phyloP scores from a whole-genome alignment of 2,888 invertebrate species.

The Eupelmus urozonus region DNA sequence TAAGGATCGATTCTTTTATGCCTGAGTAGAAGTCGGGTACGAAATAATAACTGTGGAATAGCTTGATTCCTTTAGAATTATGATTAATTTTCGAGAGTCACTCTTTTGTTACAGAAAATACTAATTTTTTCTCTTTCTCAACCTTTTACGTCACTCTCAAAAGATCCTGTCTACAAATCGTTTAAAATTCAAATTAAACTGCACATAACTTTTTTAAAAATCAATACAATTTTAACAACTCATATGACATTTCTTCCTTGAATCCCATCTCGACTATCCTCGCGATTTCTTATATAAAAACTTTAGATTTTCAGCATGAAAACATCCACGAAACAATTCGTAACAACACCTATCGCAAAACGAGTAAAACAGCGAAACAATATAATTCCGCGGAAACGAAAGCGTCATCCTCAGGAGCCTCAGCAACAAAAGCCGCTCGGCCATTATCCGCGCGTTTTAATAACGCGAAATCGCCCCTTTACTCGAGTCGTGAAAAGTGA shows the following conservation, averaged over 20 bases:
- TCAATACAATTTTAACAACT: too few relatives aligned
- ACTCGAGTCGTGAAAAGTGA: conserved; percentile 58
- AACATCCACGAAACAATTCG: background rate
- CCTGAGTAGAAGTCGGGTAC: conserved; percentile 28
- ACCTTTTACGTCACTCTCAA: too few relatives aligned
- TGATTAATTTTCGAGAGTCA: background rate
- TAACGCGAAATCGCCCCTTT: conserved; percentile 53
- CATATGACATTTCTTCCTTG: too few relatives aligned
- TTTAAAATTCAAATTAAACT: background rate
- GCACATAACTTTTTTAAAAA: too few relatives aligned
- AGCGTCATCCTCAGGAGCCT: background rate
- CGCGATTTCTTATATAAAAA: background rate
- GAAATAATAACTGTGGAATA: conserved; percentile 16
- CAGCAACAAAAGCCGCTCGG: background rate
- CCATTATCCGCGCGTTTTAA: conserved; percentile 52
- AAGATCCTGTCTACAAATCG: too few relatives aligned
- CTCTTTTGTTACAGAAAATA: too few relatives aligned
- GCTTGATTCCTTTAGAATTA: background rate
- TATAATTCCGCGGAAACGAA: conserved; percentile 42
- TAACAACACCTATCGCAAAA: background rate
- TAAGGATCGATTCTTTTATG: conserved; percentile 47
- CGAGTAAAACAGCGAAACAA: conserved; percentile 11
- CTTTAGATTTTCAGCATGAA: background rate
- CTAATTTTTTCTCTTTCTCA: background rate
- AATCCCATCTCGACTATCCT: background rate